Percentiles rank a stretch among this genome's conserved stretches.
Conservation (phyloP, 1,140 invertebrate genomes). For the Lordiphosa clarofinis region DNA sequence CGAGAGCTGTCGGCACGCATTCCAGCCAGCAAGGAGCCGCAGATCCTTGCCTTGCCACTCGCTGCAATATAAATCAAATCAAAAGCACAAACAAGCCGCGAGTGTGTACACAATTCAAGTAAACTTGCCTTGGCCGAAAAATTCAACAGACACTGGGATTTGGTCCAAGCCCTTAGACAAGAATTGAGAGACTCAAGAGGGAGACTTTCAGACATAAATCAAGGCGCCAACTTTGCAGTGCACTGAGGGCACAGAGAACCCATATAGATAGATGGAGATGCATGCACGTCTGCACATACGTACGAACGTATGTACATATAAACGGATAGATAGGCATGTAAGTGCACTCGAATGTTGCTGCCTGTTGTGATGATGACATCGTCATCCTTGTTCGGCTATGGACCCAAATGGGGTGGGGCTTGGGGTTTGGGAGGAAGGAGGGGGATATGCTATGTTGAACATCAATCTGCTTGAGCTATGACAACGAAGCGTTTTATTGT, state of each 20-base stretch:
- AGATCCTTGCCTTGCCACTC: conserved; percentile 9
- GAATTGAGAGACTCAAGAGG: not conserved
- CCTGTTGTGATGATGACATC: conserved; percentile 42
- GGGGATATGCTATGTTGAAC: conserved; percentile 43
- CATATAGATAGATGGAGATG: conserved; percentile 33
- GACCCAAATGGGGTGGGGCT: not conserved
- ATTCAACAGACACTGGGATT: not conserved
- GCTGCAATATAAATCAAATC: conserved; percentile 50
- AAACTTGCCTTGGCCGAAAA: conserved; percentile 40
- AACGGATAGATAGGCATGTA: conserved; percentile 50
- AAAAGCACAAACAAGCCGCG: conserved; percentile 53
- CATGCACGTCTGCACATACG: conserved; percentile 30
- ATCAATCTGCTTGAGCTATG: conserved; percentile 73
- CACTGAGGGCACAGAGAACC: conserved; percentile 19
- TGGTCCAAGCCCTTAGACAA: too few species aligned
- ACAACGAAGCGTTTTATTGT: conserved; percentile 75
- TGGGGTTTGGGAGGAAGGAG: not conserved
- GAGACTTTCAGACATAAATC: conserved; percentile 44
- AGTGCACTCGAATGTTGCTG: conserved; percentile 52
- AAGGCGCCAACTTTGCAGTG: conserved; percentile 52
- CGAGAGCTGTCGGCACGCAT: conserved; percentile 9
- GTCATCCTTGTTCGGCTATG: conserved; percentile 19
- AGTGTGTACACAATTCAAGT: conserved; percentile 53
- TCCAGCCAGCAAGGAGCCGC: conserved; percentile 10
- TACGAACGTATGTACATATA: conserved; percentile 36